phyloP scores from a whole-genome alignment of 2,113 vertebrate species.

The Muntiacus muntjak region DNA sequence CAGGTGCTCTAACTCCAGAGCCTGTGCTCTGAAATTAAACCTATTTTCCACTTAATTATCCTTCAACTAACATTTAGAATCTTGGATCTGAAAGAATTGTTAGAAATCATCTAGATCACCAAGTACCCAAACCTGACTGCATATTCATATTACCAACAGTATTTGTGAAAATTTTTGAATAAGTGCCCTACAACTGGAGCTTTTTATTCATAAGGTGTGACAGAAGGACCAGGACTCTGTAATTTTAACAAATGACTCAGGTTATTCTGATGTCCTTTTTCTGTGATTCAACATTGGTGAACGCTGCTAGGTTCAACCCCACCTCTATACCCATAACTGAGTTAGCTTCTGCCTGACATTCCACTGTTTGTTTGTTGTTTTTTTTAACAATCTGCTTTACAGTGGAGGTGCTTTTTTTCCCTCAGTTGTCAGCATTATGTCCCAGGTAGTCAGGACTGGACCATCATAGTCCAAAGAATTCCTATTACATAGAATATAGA shows the following conservation, averaged over 20 bases:
- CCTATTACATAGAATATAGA: not conserved
- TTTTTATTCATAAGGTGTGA: not conserved
- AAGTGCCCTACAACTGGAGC: not conserved
- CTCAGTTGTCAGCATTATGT: not conserved
- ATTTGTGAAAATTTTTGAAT: not conserved
- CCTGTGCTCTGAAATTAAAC: not conserved
- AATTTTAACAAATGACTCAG: not conserved
- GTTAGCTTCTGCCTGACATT: not conserved
- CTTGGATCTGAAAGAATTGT: not conserved
- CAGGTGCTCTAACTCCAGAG: not conserved
- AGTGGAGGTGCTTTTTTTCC: not conserved
- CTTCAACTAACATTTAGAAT: constrained; percentile 5
- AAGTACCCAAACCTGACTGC: not conserved
- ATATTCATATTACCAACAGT: not conserved
- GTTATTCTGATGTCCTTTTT: not conserved
- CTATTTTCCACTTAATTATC: constrained; percentile 24
- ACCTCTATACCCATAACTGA: not conserved
- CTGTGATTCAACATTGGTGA: not conserved
- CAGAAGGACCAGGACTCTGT: not conserved
- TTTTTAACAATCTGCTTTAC: not conserved
- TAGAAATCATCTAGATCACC: not conserved
- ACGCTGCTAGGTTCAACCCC: not conserved
- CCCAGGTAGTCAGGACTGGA: not conserved
- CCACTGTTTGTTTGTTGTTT: not conserved
- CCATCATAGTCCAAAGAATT: not conserved